These are phyloP conservation scores for Rhogogaster chlorosoma DNA, from an alignment of 2,888 invertebrate species.

Conservation along the genomic window DNA sequence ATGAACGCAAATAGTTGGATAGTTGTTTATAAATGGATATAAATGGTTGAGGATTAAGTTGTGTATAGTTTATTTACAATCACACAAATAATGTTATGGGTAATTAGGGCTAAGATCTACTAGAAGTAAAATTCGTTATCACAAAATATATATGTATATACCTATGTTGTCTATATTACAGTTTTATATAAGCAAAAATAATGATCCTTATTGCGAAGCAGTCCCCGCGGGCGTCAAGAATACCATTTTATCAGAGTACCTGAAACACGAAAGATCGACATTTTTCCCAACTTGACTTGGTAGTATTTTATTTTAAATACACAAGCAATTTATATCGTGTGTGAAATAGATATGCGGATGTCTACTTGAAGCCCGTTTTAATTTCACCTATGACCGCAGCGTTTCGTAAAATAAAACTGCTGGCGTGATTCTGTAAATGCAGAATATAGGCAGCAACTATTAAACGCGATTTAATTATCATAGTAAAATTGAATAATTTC, in stretches of 20 bases:
- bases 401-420: not conserved
- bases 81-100: conserved; percentile 8
- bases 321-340: not conserved
- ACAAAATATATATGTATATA: conserved; percentile 44
- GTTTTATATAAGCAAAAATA: not conserved
- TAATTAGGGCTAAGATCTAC: not conserved
- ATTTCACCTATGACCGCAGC: not conserved
- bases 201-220: conserved; percentile 1
- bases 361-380: not conserved
- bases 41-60: not conserved
- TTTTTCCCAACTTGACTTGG: not conserved
- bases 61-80: conserved; percentile 27
- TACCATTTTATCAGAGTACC: conserved; percentile 42
- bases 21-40: not conserved
- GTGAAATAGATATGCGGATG: not conserved
- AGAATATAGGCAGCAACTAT: not conserved
- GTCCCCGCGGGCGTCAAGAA: conserved; percentile 29
- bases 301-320: not conserved
- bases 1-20: not conserved
- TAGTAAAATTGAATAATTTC: not conserved
- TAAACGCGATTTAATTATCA: not conserved
- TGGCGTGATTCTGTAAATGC: not conserved
- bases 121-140: conserved; percentile 30
- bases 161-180: not conserved
- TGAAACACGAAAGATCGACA: conserved; percentile 23